These are phyloP conservation scores for Embidobia sp. DNA, from an alignment of 2,888 invertebrate genomes.

Conservation along the genomic window DNA sequence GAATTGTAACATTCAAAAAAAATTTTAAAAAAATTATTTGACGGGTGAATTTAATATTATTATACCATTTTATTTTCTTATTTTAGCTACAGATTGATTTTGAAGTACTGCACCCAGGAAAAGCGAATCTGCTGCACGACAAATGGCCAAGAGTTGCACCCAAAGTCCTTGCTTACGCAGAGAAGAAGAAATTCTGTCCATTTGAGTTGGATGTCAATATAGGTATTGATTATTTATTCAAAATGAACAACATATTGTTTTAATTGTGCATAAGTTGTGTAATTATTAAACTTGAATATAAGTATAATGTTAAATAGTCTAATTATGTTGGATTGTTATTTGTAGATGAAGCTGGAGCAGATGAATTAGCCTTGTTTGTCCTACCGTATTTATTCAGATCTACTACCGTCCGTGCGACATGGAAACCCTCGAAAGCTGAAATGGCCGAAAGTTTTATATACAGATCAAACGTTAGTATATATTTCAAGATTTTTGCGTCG, in stretches of 20 bases:
- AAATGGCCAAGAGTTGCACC: slow-evolving; percentile 16
- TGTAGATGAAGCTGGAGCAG: neutral
- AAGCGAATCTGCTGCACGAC: neutral
- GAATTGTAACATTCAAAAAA: no score
- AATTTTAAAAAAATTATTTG: neutral
- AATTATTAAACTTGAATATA: no score
- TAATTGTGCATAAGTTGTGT: no score
- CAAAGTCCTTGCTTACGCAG: slow-evolving; percentile 4
- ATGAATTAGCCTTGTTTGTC: neutral
- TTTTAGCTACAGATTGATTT: slow-evolving; percentile 29
- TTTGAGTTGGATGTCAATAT: neutral
- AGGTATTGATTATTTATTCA: neutral
- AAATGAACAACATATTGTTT: no score
- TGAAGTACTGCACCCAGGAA: neutral
- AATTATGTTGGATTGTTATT: neutral
- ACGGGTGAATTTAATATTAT: slow-evolving; percentile 1
- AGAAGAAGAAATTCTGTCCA: slow-evolving; percentile 4
- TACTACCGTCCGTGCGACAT: slow-evolving; percentile 5
- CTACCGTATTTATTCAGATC: slow-evolving; percentile 38
- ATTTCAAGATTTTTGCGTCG: no score
- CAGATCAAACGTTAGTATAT: slow-evolving; percentile 8
- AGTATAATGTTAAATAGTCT: no score
- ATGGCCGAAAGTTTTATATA: slow-evolving; percentile 35
- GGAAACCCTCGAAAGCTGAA: slow-evolving; percentile 37
- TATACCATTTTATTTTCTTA: slow-evolving; percentile 13